Base-by-base conservation (phyloP, 92 coral and sea anemone genomes). In the Phenganax marumi region DNA sequence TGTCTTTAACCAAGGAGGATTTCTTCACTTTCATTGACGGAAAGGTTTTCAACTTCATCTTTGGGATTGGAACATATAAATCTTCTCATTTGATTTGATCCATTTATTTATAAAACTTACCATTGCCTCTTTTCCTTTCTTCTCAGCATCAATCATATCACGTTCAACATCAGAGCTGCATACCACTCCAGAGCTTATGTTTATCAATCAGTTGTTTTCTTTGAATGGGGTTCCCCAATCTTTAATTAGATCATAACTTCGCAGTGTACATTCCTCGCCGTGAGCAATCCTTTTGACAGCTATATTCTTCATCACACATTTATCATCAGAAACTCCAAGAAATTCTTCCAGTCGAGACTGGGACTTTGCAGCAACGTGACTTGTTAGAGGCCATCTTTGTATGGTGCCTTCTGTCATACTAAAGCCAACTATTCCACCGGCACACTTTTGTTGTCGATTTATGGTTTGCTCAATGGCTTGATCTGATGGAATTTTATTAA, bases 1-100 rank as follows among this genome's bases (percentile, higher is more conserved):
- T 33, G 43, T 68, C 74, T 68, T 68, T 68, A 21, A 68, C 22
- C 70, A 12, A 23, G 74, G 48, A 68, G 3, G 46, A 68, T 33
- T 23, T 68, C 43, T 68, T 68, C 8, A 25, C 43, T 68, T 68
- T 68, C 50, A 68, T 46, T 17, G 74, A 46, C 23, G 46, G 48
- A 21, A 68, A 68, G 11, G 74, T 68, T 68, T 68, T 68, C 74
- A 68, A 50, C 74, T 68, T 68, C 74, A 68, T 68, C 74, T 68
- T 68, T 8, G 74, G 74, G 47, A 68, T 10, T 68, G 74, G 74
- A 68, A 46, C 23, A 68, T 21, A 68, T 25, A 68, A 33, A n/a
- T 68, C 74, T 4, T 68, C 47, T 68, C 50, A 33, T 68, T 68
- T 17, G 74, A 68, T 23, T 68, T 50, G 17, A 54, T 54, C 11